phyloP scores from a whole-genome alignment of 2,113 vertebrate genomes.

The Haplochromis vanheusdeni region DNA sequence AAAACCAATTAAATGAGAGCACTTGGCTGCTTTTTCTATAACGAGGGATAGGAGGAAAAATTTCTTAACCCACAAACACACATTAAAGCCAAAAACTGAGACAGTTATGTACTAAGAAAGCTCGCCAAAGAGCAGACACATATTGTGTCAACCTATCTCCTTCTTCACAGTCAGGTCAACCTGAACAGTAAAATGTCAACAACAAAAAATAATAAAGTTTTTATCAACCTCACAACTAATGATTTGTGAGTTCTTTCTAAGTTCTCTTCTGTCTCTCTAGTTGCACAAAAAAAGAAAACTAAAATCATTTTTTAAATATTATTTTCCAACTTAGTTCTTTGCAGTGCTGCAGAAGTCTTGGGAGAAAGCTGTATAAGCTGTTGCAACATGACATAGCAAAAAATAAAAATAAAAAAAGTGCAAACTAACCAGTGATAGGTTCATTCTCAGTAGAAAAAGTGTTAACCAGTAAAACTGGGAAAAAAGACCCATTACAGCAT shows the following conservation, averaged over 20 bases:
- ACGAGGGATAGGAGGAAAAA: not conserved
- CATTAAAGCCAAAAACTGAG: not conserved
- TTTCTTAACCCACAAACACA: not conserved
- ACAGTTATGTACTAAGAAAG: not conserved
- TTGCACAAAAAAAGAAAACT: not conserved
- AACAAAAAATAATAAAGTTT: not conserved
- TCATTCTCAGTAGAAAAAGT: not conserved
- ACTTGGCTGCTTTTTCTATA: not conserved
- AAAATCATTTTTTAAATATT: not conserved
- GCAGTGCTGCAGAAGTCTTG: not conserved
- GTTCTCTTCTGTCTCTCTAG: not conserved
- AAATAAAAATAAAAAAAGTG: not conserved
- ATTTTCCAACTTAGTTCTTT: not conserved
- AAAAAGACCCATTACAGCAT: conserved; percentile 31
- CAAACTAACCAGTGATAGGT: not conserved
- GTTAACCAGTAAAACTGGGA: not conserved
- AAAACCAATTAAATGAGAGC: not conserved
- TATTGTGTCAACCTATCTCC: not conserved
- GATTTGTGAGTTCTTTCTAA: not conserved
- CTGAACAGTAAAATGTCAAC: not conserved
- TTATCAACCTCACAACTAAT: not conserved
- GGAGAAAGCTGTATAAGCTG: not conserved
- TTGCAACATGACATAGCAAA: not conserved
- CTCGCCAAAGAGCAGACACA: not conserved
- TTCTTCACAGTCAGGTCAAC: not conserved